Evolutionary conservation across 1,140 invertebrate species (phyloP), one percentile per base, ranked within the genome.

Genomic region (Lucilia sericata): DNA sequence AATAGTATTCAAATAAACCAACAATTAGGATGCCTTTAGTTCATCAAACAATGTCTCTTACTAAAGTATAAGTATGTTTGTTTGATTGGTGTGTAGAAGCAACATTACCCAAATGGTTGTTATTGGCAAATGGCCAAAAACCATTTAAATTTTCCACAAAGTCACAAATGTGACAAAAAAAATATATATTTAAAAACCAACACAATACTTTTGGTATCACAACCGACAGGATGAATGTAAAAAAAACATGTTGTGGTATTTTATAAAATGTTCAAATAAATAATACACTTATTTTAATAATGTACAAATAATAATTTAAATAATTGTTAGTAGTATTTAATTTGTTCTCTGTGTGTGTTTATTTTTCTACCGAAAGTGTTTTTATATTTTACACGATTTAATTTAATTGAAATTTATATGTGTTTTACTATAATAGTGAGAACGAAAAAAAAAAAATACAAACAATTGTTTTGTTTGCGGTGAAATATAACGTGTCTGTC

Each of bases 321-420:
- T 21, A 21, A 70, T 21, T 70, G n/a, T 25, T 70, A 10, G 42
- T 42, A 42, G 42, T 42, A 70, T 21, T 21, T 70, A 70, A 70
- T 70, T 25, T 19, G 21, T 70, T 25, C 21, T 21, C 19, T 21
- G 65, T 21, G 0, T 36, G 21, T 70, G 21, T 70, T 70, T 21
- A 8, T 21, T 55, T 55, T 55, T 55, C 8, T 55, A 17, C 0
- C 12, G 25, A 30, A 30, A 42, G 10, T 70, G 65, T 70, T 21
- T 42, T 70, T 12, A 19, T 5, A 70, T 70, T 70, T 70, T 21
- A 55, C 51, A 55, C 17, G 17, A 55, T 70, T 70, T 70, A 70
- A 70, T 25, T 70, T 70, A 70, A 70, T 70, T 70, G 65, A 70
- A 70, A 70, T 70, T 70, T 70, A 25, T 70, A 70, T 12, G 4